Base-by-base conservation (phyloP, 2,888 invertebrate species). In the Masnerella sp. region DNA sequence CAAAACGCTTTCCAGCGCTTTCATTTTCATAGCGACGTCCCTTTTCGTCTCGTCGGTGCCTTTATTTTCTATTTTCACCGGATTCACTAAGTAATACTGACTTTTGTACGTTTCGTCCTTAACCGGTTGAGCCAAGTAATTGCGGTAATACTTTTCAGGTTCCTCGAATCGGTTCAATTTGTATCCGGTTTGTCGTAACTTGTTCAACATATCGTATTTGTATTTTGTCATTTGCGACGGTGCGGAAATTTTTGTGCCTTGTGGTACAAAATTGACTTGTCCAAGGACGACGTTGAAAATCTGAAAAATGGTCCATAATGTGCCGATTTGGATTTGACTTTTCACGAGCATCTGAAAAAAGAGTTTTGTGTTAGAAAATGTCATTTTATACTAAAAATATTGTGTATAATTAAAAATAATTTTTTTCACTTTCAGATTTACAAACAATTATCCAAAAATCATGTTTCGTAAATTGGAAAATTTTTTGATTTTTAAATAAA, bases 1-100 rank as follows among this genome's bases (percentile, higher is more conserved):
- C 14, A 81, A 52, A 5, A 79, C 34, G 54, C 72, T 76, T 17
- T 80, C 79, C 4, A 82, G 68, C 11, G 75, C 51, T n/a, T 72
- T 76, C 74, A 82, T 77, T 38, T 80, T 82, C 52, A 74, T 54
- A 4, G 17, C 12, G 0, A 82, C 69, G 15, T 77, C 75, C 15
- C 34, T 49, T 17, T 47, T 77, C 22, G 38, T 43, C 30, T 42
- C 34, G 40, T 12, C 38, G 38, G 2, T 11, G 36, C 18, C 28
- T 54, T 54, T 67, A 32, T 36, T 25, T 2, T 0, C 25, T 11
- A n/a, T 22, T 58, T 64, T 52, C 17, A 36, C 34, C 34, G 8
- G 5, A 5, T n/a, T 3, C 8, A 58, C 54, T 34, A 61, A 1
- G 11, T 67, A 67, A 72, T 72, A 71, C 64, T 59, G 51, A 36